Evolutionary conservation across 2,113 vertebrate genomes (phyloP).

Genomic region (Nyctibius bracteatus): DNA sequence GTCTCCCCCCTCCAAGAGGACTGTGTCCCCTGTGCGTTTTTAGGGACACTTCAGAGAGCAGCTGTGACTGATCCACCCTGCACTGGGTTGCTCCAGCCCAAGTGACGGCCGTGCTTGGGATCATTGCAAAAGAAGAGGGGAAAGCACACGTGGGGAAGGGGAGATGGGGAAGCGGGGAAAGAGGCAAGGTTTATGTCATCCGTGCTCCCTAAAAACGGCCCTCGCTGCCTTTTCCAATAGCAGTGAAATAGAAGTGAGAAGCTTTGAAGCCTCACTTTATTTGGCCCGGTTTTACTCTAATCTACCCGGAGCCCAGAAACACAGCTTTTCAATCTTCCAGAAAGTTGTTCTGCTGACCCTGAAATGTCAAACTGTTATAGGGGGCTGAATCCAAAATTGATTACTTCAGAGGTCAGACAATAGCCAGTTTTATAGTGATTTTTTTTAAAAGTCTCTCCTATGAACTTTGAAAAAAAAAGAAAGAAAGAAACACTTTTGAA

Average conservation of each 20-base stretch:
- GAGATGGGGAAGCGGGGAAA: background rate
- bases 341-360: conserved; percentile 67
- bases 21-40: background rate
- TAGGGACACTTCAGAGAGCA: background rate
- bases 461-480: background rate
- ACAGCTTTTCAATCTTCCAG: conserved; percentile 61
- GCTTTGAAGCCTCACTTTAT: conserved; percentile 46
- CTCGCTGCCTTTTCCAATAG: background rate
- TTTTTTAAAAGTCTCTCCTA: background rate
- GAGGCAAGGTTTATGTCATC: background rate
- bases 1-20: background rate
- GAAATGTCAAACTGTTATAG: conserved; percentile 66
- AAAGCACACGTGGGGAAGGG: background rate
- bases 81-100: background rate
- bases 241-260: conserved; percentile 37
- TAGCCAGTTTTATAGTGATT: background rate
- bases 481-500: background rate
- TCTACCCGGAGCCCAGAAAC: conserved; percentile 36
- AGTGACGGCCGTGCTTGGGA: rapidly evolving
- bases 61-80: background rate
- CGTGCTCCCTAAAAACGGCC: background rate
- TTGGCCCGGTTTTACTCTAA: conserved; percentile 56
- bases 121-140: background rate
- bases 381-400: conserved; percentile 59
- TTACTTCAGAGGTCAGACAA: conserved; percentile 65